Evolutionary conservation across 2,888 invertebrate species (phyloP), one percentile per base, ranked within the genome.

Genomic region (Drosophila planitibia): DNA sequence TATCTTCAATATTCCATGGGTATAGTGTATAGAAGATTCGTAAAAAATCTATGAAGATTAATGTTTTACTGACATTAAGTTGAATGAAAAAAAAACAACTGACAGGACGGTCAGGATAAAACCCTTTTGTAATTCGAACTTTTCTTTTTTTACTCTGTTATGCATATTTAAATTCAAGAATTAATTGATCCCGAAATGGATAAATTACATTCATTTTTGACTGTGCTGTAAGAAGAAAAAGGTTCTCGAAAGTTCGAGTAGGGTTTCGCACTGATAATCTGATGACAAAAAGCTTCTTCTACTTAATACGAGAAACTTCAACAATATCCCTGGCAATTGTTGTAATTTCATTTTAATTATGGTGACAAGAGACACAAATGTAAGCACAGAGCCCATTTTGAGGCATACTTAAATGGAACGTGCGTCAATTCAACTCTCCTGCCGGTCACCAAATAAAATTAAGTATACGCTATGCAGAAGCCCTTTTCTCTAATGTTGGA

Each of bases 311-410:
- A 49, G 44, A 32, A 61, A 65, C 53, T 64, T 62, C n/a, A 62
- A 64, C 52, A 70, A 68, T 60, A 73, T 59, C 59, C 57, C 60
- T 61, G 63, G 57, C 57, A 66, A 75, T 81, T 80, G 75, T 75
- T 79, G 80, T 81, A 87, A 76, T 76, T 74, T 79, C 73, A 81
- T 71, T 80, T 75, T 72, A 79, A 85, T 70, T 81, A 74, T 52
- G 79, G 62, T 55, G 71, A 74, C 71, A 79, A 70, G 41, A 63
- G 37, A 73, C 70, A 60, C 65, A 60, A 67, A 63, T 47, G 47
- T 25, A 66, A 73, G 74, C 5, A 32, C 41, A 32, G 16, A 71
- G 54, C 37, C 60, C 67, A 53, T 49, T 69, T 77, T 51, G 47
- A 22, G 52, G 58, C 58, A 33, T 62, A 62, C 70, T 82, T 62